A percentile compares a stretch with the other conserved stretches of the same genome.
These are phyloP conservation scores for Tridacna crocea DNA, from an alignment of 2,888 invertebrate genomes.

Conservation along the genomic window DNA sequence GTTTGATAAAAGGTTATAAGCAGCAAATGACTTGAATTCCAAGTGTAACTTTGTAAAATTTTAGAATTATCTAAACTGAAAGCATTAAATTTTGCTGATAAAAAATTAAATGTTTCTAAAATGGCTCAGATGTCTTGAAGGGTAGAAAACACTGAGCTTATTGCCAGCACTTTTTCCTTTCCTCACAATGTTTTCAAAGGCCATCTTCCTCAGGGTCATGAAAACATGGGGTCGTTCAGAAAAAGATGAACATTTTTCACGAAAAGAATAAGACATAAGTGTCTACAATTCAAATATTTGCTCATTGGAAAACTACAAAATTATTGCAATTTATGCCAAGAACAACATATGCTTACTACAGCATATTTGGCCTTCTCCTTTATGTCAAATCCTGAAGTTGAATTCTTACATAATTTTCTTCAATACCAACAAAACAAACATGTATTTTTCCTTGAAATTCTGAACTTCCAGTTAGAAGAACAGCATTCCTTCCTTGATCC, in stretches of 20 bases:
- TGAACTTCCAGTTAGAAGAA: not conserved
- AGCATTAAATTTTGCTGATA: too few species aligned
- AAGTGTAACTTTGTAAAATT: too few species aligned
- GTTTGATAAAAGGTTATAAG: too few species aligned
- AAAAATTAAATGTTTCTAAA: too few species aligned
- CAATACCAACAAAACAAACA: slow-evolving; percentile 1
- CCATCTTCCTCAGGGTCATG: too few species aligned
- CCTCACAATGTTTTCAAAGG: too few species aligned
- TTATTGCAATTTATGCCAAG: slow-evolving; percentile 4
- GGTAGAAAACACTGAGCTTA: too few species aligned
- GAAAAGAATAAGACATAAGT: not conserved
- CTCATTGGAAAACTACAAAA: slow-evolving; percentile 8
- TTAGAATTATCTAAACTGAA: too few species aligned
- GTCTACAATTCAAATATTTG: not conserved
- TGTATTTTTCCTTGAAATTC: slow-evolving; percentile 5
- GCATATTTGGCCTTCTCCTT: not conserved
- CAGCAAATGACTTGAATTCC: too few species aligned
- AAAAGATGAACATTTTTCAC: not conserved
- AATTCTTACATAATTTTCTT: slow-evolving; percentile 11
- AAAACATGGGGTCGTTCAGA: too few species aligned
- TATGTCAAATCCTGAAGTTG: not conserved
- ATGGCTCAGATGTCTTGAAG: too few species aligned
- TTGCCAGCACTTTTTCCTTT: too few species aligned
- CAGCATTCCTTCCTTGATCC: slow-evolving; percentile 11
- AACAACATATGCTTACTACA: not conserved